phyloP scores from a whole-genome alignment of 2,888 invertebrate genomes.

The Calephelis perditalis region DNA sequence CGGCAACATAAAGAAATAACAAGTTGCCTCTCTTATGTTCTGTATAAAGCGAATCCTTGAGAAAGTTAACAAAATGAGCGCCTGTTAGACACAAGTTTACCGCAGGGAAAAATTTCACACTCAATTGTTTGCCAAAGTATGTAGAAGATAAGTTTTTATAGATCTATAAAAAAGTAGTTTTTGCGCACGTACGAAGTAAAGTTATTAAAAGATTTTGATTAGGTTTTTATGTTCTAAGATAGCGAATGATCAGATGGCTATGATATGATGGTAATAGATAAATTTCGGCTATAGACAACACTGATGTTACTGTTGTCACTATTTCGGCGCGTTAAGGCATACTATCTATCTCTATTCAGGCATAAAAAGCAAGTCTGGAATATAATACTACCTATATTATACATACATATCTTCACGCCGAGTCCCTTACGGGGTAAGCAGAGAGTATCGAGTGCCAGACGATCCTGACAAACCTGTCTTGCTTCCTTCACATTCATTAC shows the following conservation, averaged over 20 bases:
- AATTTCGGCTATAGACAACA: no score
- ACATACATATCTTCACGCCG: no score
- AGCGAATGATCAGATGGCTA: not conserved
- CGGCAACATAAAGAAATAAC: slow-evolving; percentile 12
- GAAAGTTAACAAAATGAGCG: slow-evolving; percentile 17
- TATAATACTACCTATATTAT: no score
- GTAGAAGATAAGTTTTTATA: slow-evolving; percentile 9
- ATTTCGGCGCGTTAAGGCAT: no score
- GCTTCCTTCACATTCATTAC: no score
- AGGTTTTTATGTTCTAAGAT: not conserved
- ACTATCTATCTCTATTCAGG: no score
- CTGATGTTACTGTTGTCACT: no score
- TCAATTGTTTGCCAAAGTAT: slow-evolving; percentile 15
- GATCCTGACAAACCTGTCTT: no score
- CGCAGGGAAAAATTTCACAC: slow-evolving; percentile 15
- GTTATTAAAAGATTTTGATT: slow-evolving; percentile 1
- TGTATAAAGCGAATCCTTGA: slow-evolving; percentile 14
- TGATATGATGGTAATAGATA: no score
- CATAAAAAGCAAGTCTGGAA: no score
- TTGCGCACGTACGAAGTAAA: not conserved
- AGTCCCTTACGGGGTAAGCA: no score
- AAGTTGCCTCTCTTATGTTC: slow-evolving; percentile 5
- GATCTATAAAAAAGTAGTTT: not conserved
- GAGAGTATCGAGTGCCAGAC: no score
- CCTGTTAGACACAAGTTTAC: slow-evolving; percentile 14